phyloP scores from a whole-genome alignment of 1,140 invertebrate species.

The Zaprionus camerounensis region DNA sequence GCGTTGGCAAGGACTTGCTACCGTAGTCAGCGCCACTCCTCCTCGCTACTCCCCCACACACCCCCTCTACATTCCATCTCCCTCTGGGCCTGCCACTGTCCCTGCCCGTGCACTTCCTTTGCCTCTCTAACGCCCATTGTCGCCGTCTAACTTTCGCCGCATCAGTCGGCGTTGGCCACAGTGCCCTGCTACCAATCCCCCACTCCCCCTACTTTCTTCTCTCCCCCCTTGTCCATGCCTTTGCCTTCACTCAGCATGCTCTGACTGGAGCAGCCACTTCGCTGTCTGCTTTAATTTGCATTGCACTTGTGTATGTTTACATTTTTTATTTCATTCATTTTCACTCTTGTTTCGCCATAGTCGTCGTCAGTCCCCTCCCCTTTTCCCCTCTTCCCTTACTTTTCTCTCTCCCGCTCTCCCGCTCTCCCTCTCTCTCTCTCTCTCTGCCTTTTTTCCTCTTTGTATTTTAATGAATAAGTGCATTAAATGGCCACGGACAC shows the following conservation, averaged over 20 bases:
- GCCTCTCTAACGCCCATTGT: conserved; percentile 31
- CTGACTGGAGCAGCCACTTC: conserved; percentile 67
- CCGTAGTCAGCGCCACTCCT: not conserved
- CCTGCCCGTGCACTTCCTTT: not conserved
- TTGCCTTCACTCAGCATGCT: not conserved
- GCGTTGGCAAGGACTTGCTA: conserved; percentile 45
- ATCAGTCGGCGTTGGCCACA: conserved; percentile 42
- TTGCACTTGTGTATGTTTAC: conserved; percentile 82
- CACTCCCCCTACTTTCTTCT: not conserved
- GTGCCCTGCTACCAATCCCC: not conserved
- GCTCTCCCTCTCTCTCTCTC: conserved; percentile 18
- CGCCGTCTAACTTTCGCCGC: conserved; percentile 40
- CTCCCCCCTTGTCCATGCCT: not conserved
- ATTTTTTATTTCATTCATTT: conserved; percentile 82
- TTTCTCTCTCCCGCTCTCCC: not conserved
- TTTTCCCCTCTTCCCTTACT: not conserved
- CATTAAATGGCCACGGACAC: conserved; percentile 72
- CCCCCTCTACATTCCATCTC: not conserved
- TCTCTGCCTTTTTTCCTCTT: conserved; percentile 37
- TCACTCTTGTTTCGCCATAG: conserved; percentile 70
- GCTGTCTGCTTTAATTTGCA: conserved; percentile 82
- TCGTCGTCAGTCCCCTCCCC: conserved; percentile 3
- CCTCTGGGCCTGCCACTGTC: not conserved
- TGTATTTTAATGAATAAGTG: conserved; percentile 80
- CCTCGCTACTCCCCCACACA: not conserved